Evolutionary conservation across 2,113 vertebrate species (phyloP).

Genomic region (Pardalotus punctatus): DNA sequence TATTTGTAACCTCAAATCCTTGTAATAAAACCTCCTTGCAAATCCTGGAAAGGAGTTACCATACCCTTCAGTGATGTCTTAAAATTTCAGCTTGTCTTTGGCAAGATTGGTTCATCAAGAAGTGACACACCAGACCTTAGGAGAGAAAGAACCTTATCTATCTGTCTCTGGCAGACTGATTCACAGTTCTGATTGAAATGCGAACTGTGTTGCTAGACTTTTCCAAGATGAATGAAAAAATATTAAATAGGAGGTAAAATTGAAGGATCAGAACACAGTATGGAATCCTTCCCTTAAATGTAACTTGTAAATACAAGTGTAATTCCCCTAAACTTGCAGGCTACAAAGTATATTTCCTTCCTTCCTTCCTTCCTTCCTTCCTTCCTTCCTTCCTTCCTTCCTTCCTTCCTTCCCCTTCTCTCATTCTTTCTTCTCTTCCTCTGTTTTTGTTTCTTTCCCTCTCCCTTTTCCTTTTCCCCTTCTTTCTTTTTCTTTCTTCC

Average conservation of each 20-base stretch:
- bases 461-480: rapidly evolving
- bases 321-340: neutral
- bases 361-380: neutral
- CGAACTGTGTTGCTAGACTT: neutral
- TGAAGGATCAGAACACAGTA: neutral
- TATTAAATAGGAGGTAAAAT: neutral
- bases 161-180: neutral
- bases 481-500: neutral
- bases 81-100: constrained; percentile 2
- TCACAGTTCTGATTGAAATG: neutral
- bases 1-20: neutral
- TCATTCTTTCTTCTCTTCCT: neutral
- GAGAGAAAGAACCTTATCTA: neutral
- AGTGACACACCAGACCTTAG: neutral
- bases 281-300: neutral
- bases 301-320: neutral
- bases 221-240: neutral
- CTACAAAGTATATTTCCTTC: neutral
- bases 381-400: no score
- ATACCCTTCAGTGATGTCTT: neutral
- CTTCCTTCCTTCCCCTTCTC: no score
- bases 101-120: constrained; percentile 29
- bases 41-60: constrained; percentile 12
- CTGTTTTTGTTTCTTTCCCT: neutral
- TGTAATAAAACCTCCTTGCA: neutral